Evolutionary conservation across 2,797 vertebrate genomes (phyloP).

Genomic region (Falco cherrug): DNA sequence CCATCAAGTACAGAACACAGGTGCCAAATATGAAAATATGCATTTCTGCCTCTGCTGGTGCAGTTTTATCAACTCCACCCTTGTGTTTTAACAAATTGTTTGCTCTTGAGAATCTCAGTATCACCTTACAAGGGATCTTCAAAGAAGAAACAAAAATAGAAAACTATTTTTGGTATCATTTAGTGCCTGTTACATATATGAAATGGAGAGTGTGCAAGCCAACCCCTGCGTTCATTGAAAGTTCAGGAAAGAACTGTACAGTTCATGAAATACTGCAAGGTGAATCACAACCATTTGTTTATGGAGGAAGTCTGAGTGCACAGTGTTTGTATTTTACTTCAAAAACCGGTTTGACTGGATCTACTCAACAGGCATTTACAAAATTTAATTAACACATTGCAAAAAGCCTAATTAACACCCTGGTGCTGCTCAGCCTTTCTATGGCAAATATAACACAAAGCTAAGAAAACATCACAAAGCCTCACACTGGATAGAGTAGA

Average conservation of each 20-base stretch:
- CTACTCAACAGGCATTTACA: conserved; percentile 14
- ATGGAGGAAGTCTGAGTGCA: conserved; percentile 41
- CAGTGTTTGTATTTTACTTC: conserved; percentile 38
- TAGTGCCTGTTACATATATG: neutral
- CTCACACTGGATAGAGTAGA: neutral
- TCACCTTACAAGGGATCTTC: neutral
- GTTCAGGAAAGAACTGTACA: neutral
- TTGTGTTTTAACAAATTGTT: neutral
- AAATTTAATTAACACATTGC: conserved; percentile 60
- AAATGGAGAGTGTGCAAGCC: neutral
- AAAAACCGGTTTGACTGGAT: conserved; percentile 57
- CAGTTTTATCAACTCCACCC: conserved; percentile 32
- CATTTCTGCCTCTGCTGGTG: neutral
- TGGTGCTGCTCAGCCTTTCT: conserved; percentile 26
- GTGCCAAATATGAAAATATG: conserved; percentile 39
- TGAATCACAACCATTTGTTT: conserved; percentile 59
- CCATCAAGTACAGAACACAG: conserved; percentile 2
- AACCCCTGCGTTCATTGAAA: neutral
- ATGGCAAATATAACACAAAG: neutral
- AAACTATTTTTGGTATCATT: neutral
- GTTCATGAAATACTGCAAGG: conserved; percentile 21
- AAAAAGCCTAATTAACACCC: conserved; percentile 67
- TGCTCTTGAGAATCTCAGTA: neutral
- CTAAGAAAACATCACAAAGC: conserved; percentile 31
- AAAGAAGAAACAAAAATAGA: conserved; percentile 11